Conservation (phyloP, 1,140 invertebrate species). For the Rhyacophila brunnea region DNA sequence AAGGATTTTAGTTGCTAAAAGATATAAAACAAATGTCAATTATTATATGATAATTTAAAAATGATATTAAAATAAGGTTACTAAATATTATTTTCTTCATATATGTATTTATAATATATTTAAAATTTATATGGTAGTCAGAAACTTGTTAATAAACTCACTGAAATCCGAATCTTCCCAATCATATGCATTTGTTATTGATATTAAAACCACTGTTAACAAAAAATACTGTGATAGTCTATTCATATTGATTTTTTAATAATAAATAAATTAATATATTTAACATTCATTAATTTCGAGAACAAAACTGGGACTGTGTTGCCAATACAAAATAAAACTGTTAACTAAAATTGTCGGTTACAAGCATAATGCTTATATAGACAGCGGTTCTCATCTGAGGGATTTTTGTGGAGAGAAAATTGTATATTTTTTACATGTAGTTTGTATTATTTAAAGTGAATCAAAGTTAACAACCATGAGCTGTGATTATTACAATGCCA, state of each 20-base stretch:
- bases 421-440: no score
- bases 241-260: no score
- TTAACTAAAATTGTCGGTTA: conserved; percentile 5
- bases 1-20: not conserved
- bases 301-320: not conserved
- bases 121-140: no score
- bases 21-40: not conserved
- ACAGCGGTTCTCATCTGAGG: not conserved
- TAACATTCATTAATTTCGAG: no score
- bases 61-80: not conserved
- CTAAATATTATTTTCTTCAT: no score
- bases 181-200: conserved; percentile 20
- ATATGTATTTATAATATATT: no score
- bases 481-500: no score
- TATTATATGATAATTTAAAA: not conserved
- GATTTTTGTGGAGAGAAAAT: not conserved
- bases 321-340: conserved; percentile 9
- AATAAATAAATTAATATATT: no score
- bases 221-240: no score
- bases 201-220: not conserved
- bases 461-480: no score
- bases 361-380: conserved; percentile 16
- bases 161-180: conserved; percentile 31
- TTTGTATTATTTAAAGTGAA: no score
- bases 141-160: conserved; percentile 9